Conservation (phyloP, 2,888 invertebrate genomes). For the Acronicta alni region DNA sequence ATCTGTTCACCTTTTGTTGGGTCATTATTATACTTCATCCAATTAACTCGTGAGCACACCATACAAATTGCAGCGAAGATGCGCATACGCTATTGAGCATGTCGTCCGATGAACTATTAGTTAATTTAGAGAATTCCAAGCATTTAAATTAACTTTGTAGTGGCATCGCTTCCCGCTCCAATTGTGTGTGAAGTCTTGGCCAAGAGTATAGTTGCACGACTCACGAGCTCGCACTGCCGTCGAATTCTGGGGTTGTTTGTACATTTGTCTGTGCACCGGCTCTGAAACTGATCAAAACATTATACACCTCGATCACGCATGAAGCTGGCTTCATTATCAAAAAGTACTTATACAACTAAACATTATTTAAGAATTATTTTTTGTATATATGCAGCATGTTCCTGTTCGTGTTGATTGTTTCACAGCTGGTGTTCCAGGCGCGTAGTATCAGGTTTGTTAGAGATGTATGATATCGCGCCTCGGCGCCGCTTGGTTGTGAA, state of each 20-base stretch:
- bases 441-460: constrained; percentile 27
- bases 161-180: constrained; percentile 1
- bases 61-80: constrained; percentile 8
- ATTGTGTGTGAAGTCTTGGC: constrained; percentile 1
- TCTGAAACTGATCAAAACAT: not conserved
- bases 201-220: constrained; percentile 65
- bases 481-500: constrained; percentile 83
- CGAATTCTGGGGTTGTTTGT: constrained; percentile 36
- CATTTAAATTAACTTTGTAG: constrained; percentile 22
- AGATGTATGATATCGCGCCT: constrained; percentile 55
- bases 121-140: constrained; percentile 5
- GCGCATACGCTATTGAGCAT: constrained; percentile 7
- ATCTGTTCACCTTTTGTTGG: constrained; percentile 44
- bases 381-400: not conserved
- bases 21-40: constrained; percentile 36
- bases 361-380: not conserved
- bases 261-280: constrained; percentile 14
- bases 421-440: constrained; percentile 17
- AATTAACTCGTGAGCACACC: constrained; percentile 20
- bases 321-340: constrained; percentile 27
- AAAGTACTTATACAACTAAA: not conserved
- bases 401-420: not conserved
- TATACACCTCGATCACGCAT: not conserved
- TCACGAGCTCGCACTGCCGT: constrained; percentile 67
- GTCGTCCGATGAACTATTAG: constrained; percentile 4